Conservation (phyloP, 2,888 invertebrate genomes). For the Gymnocheta viridis region DNA sequence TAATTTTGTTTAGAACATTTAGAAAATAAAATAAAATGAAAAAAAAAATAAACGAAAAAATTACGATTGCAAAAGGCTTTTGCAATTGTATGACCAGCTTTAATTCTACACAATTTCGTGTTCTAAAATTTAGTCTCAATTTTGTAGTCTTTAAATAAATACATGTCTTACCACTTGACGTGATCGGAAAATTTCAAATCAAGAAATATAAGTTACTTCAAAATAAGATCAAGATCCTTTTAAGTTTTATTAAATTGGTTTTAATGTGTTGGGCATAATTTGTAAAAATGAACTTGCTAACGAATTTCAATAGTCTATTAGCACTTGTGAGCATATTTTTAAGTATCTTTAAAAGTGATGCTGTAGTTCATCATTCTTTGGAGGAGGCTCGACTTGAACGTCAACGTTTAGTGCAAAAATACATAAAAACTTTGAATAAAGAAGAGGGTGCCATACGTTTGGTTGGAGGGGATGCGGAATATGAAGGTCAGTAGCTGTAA, state of each 20-base stretch:
- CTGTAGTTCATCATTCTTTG: constrained; percentile 75
- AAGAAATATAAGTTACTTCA: neutral
- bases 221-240: neutral
- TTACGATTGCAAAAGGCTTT: constrained; percentile 64
- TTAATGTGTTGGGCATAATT: neutral
- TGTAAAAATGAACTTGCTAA: constrained; percentile 7
- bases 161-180: constrained; percentile 39
- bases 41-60: constrained; percentile 32
- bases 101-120: constrained; percentile 52
- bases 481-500: constrained; percentile 86
- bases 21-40: constrained; percentile 27
- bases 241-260: neutral
- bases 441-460: constrained; percentile 89
- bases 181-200: neutral
- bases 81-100: constrained; percentile 64
- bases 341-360: constrained; percentile 38
- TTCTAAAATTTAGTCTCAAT: constrained; percentile 61
- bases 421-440: constrained; percentile 87
- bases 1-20: constrained; percentile 45
- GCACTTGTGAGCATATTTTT: neutral
- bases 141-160: constrained; percentile 64
- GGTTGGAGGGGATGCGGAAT: constrained; percentile 86
- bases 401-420: constrained; percentile 86
- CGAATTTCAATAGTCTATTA: constrained; percentile 4
- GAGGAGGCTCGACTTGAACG: constrained; percentile 81